A percentile compares a stretch with the other conserved stretches of the same genome.
Evolutionary conservation across 2,797 vertebrate species (phyloP).

Genomic region (Trachops cirrhosus): DNA sequence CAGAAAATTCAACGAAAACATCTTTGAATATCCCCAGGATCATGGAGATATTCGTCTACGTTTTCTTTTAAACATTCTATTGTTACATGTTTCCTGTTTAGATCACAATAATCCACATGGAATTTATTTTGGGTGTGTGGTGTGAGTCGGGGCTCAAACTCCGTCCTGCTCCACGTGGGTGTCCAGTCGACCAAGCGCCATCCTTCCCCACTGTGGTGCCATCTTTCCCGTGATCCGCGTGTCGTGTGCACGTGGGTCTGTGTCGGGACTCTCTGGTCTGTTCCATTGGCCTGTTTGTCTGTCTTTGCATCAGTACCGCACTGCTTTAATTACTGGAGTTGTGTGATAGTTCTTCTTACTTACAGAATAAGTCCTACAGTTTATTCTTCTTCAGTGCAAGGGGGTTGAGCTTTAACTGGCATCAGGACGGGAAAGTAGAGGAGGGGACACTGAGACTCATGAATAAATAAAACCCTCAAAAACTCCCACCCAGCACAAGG

Average conservation of each 20-base stretch:
- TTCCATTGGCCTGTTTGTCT: background rate
- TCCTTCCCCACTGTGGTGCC: background rate
- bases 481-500: background rate
- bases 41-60: background rate
- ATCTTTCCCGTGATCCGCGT: background rate
- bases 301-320: background rate
- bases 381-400: background rate
- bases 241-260: background rate
- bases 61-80: no score
- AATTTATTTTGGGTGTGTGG: background rate
- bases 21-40: background rate
- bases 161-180: background rate
- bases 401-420: background rate
- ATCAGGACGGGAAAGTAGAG: background rate
- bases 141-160: background rate
- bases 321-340: background rate
- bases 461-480: background rate
- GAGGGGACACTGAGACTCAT: background rate
- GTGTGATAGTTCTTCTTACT: background rate
- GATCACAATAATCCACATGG: background rate
- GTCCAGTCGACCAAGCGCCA: accelerated
- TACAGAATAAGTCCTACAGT: background rate
- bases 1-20: background rate
- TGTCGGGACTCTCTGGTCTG: background rate
- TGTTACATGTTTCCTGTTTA: background rate